Evolutionary conservation across 2,888 invertebrate genomes (phyloP).

Genomic region (Aporophyla nigra): DNA sequence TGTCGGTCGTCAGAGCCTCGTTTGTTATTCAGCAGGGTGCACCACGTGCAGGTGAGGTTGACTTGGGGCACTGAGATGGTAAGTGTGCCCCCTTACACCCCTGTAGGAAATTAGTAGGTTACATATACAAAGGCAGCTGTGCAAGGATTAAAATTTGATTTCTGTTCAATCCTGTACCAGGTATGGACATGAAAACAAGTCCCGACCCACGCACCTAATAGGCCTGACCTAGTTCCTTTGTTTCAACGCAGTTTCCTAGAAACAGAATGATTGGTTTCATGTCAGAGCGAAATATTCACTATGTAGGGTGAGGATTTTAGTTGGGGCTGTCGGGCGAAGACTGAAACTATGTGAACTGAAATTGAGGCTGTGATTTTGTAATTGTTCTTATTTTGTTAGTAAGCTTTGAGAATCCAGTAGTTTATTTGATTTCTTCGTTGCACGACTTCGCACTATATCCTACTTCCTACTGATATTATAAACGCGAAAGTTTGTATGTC

Average conservation of each 20-base stretch:
- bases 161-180: neutral
- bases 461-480: too few relatives aligned
- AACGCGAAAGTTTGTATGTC: too few relatives aligned
- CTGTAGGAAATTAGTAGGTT: too few relatives aligned
- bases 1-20: too few relatives aligned
- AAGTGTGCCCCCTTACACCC: too few relatives aligned
- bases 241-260: conserved; percentile 28
- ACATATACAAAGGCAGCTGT: neutral
- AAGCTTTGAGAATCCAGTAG: neutral
- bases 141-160: neutral
- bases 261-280: conserved; percentile 27
- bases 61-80: too few relatives aligned
- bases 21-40: too few relatives aligned
- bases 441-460: too few relatives aligned
- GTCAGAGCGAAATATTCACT: conserved; percentile 25
- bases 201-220: neutral
- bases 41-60: too few relatives aligned
- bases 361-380: neutral
- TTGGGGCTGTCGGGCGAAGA: neutral
- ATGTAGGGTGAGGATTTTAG: neutral
- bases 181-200: conserved; percentile 10
- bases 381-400: neutral
- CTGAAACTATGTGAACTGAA: neutral
- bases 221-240: conserved; percentile 47
- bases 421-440: neutral